Percentiles rank a stretch among this genome's conserved stretches.
phyloP scores from a whole-genome alignment of 2,888 invertebrate genomes.

The Eupeodes latifasciatus region DNA sequence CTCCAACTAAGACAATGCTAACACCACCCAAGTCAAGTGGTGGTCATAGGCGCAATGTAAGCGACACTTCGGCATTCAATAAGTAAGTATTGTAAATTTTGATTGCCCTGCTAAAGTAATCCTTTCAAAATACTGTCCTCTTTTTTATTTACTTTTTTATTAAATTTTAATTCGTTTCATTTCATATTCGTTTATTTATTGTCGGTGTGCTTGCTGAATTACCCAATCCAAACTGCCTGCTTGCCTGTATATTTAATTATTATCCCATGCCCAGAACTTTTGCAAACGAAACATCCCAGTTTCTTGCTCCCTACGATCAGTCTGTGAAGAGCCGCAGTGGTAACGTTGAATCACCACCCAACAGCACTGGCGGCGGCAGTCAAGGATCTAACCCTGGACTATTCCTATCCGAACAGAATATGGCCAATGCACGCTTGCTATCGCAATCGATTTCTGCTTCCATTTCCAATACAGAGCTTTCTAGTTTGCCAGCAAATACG shows the following conservation, averaged over 20 bases:
- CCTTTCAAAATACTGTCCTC: constrained; percentile 52
- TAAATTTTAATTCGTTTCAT: constrained; percentile 71
- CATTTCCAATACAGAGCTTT: constrained; percentile 79
- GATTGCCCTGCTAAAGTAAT: constrained; percentile 56
- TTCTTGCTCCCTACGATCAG: constrained; percentile 89
- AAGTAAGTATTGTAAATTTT: constrained; percentile 85
- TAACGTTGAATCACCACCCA: constrained; percentile 76
- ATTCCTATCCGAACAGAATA: constrained; percentile 80
- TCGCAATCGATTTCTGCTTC: constrained; percentile 80
- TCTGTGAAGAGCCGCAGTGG: constrained; percentile 86
- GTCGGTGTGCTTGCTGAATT: constrained; percentile 57
- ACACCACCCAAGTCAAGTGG: constrained; percentile 80
- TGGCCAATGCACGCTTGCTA: constrained; percentile 73
- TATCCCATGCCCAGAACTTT: constrained; percentile 86
- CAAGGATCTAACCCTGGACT: constrained; percentile 82
- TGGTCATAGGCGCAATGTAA: constrained; percentile 91
- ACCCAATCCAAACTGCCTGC: constrained; percentile 22
- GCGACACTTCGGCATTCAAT: constrained; percentile 93
- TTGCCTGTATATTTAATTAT: constrained; percentile 3
- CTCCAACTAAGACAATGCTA: constrained; percentile 82
- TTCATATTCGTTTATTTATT: constrained; percentile 64
- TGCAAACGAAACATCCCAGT: constrained; percentile 90
- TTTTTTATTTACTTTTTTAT: constrained; percentile 60
- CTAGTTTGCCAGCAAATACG: constrained; percentile 70
- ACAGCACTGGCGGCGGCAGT: constrained; percentile 63